Conservation (phyloP, 1,140 invertebrate genomes). For the Heliconius nattereri region DNA sequence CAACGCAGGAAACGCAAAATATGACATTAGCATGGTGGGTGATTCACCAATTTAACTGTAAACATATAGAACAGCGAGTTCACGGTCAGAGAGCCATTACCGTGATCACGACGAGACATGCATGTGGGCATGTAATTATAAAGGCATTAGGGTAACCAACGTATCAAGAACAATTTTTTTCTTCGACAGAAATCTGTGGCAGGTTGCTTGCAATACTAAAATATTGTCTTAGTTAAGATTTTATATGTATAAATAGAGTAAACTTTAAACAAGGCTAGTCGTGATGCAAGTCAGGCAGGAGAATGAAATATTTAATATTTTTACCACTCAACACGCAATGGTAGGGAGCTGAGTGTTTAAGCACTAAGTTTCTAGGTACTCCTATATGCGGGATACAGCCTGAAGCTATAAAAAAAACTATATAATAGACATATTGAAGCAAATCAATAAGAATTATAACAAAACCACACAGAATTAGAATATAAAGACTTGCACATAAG, state of each 20-base stretch:
- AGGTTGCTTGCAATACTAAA: not conserved
- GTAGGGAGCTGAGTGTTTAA: not conserved
- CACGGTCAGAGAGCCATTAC: constrained; percentile 62
- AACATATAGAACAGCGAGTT: constrained; percentile 52
- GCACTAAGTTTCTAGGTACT: too few species aligned
- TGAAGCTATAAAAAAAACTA: too few species aligned
- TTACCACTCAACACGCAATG: too few species aligned
- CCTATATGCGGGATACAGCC: too few species aligned
- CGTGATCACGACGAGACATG: constrained; percentile 61
- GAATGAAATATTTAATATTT: too few species aligned
- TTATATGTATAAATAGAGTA: not conserved
- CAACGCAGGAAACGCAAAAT: constrained; percentile 1
- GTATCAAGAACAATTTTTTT: constrained; percentile 46
- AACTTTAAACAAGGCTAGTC: not conserved
- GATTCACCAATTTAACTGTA: constrained; percentile 58
- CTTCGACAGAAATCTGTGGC: not conserved
- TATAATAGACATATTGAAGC: constrained; percentile 1
- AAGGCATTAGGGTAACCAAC: constrained; percentile 69
- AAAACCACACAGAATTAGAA: constrained; percentile 30
- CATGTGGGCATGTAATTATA: constrained; percentile 69
- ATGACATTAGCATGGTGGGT: constrained; percentile 12
- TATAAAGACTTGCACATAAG: not conserved
- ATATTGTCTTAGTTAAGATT: not conserved
- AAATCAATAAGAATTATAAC: constrained; percentile 65
- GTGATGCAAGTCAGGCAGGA: too few species aligned